Percentiles rank a stretch among this genome's conserved stretches.
phyloP scores from a whole-genome alignment of 1,140 invertebrate genomes.

The Lepidurus couesii region DNA sequence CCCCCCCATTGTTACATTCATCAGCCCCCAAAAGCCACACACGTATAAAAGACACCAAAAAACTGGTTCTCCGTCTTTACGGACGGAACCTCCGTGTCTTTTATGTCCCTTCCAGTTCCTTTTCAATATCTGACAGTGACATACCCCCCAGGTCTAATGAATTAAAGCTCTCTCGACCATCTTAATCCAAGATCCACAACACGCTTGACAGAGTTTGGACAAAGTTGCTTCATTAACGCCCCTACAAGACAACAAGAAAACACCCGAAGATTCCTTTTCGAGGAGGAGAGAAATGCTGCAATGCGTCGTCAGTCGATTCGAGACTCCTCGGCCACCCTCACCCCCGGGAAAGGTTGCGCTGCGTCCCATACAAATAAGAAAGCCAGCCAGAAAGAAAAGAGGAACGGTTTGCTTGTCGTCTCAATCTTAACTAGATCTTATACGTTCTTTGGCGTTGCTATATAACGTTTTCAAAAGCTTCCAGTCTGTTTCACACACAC shows the following conservation, averaged over 20 bases:
- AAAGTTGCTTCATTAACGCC: not conserved
- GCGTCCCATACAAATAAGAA: not conserved
- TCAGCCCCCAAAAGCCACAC: no score
- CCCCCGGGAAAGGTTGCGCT: not conserved
- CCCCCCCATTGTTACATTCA: no score
- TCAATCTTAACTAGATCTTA: conserved; percentile 20
- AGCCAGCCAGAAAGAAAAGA: not conserved
- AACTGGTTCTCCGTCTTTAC: no score
- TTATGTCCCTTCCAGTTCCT: no score
- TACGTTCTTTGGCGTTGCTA: conserved; percentile 13
- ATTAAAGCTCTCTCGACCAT: not conserved
- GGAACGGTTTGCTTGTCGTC: conserved; percentile 9
- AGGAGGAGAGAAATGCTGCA: not conserved
- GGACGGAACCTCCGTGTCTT: no score
- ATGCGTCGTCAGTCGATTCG: not conserved
- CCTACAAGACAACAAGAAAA: not conserved
- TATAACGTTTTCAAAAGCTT: conserved; percentile 20
- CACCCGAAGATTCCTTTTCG: no score
- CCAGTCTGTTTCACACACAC: conserved; percentile 20
- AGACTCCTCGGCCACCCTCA: not conserved
- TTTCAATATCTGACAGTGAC: not conserved
- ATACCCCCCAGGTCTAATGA: not conserved
- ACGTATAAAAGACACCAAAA: no score
- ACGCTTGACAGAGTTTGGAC: not conserved
- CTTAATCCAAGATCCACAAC: not conserved